phyloP scores from a whole-genome alignment of 2,113 vertebrate species.

The Planiliza haematocheilus region DNA sequence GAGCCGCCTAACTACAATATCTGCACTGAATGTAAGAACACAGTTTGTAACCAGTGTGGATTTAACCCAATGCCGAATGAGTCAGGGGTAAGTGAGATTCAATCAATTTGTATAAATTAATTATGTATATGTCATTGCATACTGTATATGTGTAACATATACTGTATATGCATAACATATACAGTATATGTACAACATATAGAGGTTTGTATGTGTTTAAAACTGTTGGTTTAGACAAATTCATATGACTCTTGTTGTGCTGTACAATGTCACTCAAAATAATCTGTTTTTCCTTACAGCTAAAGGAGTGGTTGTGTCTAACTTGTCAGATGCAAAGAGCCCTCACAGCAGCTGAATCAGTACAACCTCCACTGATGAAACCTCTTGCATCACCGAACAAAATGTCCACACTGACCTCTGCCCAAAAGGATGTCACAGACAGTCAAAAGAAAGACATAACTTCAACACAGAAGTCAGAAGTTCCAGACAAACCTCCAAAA shows the following conservation, averaged over 20 bases:
- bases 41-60: conserved; percentile 95
- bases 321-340: conserved; percentile 95
- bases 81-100: conserved; percentile 83
- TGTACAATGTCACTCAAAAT: neutral
- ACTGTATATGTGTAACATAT: neutral
- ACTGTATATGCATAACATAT: neutral
- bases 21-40: conserved; percentile 91
- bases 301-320: conserved; percentile 93
- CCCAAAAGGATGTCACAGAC: conserved; percentile 15
- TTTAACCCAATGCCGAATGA: conserved; percentile 90
- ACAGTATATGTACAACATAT: too few species aligned
- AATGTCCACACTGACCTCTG: conserved; percentile 34
- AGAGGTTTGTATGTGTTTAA: neutral
- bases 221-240: neutral
- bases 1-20: conserved; percentile 89
- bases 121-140: neutral
- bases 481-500: conserved; percentile 26
- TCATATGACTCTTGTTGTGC: neutral
- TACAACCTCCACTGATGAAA: conserved; percentile 66
- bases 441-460: conserved; percentile 46
- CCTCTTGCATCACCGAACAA: conserved; percentile 78
- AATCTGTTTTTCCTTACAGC: conserved; percentile 74
- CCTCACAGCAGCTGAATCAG: conserved; percentile 81
- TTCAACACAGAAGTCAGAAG: conserved; percentile 24
- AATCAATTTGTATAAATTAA: neutral